phyloP scores from a whole-genome alignment of 2,888 invertebrate genomes.

The Mallateleia sp. region DNA sequence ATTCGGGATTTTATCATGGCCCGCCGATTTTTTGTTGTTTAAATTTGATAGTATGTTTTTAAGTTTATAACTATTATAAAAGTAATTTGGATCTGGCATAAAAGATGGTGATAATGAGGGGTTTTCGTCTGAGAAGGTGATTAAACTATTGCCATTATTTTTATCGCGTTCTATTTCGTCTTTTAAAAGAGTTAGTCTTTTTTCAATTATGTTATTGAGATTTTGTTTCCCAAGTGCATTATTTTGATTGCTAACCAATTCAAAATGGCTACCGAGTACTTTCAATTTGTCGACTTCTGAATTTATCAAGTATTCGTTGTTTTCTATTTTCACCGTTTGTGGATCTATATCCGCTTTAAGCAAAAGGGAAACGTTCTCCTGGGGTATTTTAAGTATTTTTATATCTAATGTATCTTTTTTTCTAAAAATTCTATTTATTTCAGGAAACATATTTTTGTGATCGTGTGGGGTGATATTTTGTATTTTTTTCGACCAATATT shows the following conservation, averaged over 20 bases:
- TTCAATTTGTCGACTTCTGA: too few relatives aligned
- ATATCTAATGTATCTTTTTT: conserved; percentile 25
- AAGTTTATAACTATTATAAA: neutral
- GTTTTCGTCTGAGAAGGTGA: too few relatives aligned
- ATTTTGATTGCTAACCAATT: too few relatives aligned
- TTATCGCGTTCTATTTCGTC: neutral
- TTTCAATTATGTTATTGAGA: too few relatives aligned
- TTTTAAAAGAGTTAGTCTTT: too few relatives aligned
- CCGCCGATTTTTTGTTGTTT: too few relatives aligned
- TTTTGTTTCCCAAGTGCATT: too few relatives aligned
- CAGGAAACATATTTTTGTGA: conserved; percentile 41
- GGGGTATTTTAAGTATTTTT: neutral
- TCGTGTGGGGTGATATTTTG: conserved; percentile 21
- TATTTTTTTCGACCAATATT: conserved; percentile 32
- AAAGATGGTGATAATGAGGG: neutral
- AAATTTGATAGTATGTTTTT: conserved; percentile 7
- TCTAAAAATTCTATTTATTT: conserved; percentile 51
- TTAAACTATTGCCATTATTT: too few relatives aligned
- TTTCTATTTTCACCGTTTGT: neutral
- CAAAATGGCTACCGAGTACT: neutral
- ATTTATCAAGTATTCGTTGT: too few relatives aligned
- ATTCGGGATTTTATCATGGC: conserved; percentile 58
- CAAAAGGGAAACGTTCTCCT: neutral
- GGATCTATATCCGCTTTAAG: conserved; percentile 8
- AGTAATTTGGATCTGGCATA: neutral